Percentiles rank a stretch among this genome's conserved stretches.
Evolutionary conservation across 2,797 vertebrate species (phyloP).

Genomic region (Lithobates sylvaticus): DNA sequence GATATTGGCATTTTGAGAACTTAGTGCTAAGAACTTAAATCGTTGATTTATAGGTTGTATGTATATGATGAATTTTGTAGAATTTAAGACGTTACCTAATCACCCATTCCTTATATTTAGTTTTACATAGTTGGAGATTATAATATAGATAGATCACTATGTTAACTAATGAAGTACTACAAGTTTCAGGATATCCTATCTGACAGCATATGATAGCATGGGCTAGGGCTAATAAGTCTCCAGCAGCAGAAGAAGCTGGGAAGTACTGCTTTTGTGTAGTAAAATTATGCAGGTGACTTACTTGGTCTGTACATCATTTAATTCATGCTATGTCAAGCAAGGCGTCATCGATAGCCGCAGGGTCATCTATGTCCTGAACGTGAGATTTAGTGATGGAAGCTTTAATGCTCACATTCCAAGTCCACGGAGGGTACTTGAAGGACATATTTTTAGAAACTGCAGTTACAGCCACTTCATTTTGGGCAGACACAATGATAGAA

Average conservation of each 20-base stretch:
- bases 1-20: background rate
- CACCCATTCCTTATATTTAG: background rate
- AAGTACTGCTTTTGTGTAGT: background rate
- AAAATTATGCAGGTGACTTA: background rate
- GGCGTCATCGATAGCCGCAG: background rate
- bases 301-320: background rate
- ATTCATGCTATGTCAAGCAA: background rate
- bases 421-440: slow-evolving; percentile 52
- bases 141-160: too few relatives aligned
- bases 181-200: background rate
- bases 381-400: background rate
- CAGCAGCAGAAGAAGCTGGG: background rate
- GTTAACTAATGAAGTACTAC: background rate
- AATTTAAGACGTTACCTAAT: background rate
- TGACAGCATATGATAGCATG: background rate
- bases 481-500: background rate
- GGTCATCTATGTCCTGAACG: background rate
- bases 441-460: slow-evolving; percentile 47
- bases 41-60: background rate
- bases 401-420: slow-evolving; percentile 24
- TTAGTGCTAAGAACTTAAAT: background rate
- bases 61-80: background rate
- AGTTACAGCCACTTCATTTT: slow-evolving; percentile 15
- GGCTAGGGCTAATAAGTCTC: background rate
- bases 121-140: background rate